A percentile compares a stretch with the other conserved stretches of the same genome.
Conservation (phyloP, 2,113 vertebrate species). For the Rattus norvegicus region DNA sequence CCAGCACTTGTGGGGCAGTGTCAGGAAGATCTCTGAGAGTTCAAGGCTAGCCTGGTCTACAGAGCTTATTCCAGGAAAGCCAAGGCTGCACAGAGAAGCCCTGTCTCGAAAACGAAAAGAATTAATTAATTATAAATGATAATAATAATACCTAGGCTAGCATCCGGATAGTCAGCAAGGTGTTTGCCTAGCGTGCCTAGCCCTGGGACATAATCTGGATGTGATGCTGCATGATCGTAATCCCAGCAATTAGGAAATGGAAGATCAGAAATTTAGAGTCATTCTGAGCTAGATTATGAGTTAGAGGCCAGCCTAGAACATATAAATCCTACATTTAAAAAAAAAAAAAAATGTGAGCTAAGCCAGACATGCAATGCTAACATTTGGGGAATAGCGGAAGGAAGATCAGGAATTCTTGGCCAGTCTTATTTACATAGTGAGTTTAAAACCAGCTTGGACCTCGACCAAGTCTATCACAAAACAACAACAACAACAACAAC, state of each 20-base stretch:
- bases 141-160: neutral
- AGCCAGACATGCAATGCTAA: neutral
- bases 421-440: neutral
- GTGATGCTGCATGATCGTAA: neutral
- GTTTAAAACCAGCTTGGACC: neutral
- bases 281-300: neutral
- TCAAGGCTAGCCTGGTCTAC: neutral
- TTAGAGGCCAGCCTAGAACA: neutral
- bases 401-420: neutral
- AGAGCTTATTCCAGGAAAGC: neutral
- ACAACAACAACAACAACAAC: neutral
- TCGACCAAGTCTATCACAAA: neutral
- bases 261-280: neutral
- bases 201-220: neutral
- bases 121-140: neutral
- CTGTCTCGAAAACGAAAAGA: neutral
- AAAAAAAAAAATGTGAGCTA: neutral
- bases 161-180: no score
- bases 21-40: neutral
- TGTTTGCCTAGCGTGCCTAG: neutral
- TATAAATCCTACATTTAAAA: neutral
- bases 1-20: neutral
- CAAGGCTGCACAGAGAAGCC: neutral
- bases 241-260: neutral
- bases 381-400: neutral